These are phyloP conservation scores for Pseudorasbora parva DNA, from an alignment of 2,113 vertebrate species.

Conservation along the genomic window DNA sequence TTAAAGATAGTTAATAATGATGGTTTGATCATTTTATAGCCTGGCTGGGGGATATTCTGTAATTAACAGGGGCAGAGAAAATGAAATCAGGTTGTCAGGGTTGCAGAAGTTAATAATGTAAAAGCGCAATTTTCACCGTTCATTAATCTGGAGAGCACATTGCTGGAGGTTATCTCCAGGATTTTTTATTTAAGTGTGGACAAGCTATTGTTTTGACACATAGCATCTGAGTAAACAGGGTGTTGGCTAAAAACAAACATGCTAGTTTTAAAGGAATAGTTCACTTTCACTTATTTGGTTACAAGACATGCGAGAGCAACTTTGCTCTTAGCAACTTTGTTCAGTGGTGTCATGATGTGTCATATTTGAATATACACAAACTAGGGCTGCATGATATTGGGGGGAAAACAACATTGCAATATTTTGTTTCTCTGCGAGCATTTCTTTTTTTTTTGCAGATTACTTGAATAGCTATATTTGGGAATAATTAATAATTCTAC, in stretches of 20 bases:
- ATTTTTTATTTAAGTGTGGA: background rate
- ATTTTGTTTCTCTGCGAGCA: background rate
- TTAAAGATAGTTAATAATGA: conserved; percentile 40
- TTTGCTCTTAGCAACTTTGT: too few species aligned
- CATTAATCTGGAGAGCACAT: conserved; percentile 39
- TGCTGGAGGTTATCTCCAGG: background rate
- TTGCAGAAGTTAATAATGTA: conserved; percentile 45
- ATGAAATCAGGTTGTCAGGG: conserved; percentile 46
- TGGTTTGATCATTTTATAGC: conserved; percentile 31
- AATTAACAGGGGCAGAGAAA: conserved; percentile 43
- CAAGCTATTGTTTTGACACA: background rate
- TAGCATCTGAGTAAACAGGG: background rate
- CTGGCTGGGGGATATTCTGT: conserved; percentile 31
- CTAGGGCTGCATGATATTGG: background rate
- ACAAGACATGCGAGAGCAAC: background rate
- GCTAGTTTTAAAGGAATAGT: background rate
- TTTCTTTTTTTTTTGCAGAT: too few species aligned
- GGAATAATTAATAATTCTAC: background rate
- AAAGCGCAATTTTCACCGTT: conserved; percentile 28
- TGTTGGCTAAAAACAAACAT: conserved; percentile 6
- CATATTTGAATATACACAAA: background rate
- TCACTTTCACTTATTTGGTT: background rate
- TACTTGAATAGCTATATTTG: too few species aligned
- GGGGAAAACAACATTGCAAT: background rate
- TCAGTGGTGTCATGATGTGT: background rate